Evolutionary conservation across 2,113 vertebrate species (phyloP), one percentile per base, ranked within the genome.

Genomic region (Phrynosoma platyrhinos): DNA sequence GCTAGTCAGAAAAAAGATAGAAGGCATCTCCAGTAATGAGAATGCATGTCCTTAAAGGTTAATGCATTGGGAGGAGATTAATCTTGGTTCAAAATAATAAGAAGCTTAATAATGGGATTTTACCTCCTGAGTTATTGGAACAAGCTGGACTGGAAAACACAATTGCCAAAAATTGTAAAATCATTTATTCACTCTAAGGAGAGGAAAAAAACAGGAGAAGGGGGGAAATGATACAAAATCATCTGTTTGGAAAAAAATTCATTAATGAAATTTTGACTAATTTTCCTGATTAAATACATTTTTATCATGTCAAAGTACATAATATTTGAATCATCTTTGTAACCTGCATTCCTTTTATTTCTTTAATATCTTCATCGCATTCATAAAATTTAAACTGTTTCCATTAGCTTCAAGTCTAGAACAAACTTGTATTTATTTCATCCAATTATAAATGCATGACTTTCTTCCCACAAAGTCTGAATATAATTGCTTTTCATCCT

Each of bases 11-110:
- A 74, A 79, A 83, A 72, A 62, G 13, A 62, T 16, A 71, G 83
- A 71, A 92, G 62, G 12, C 47, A 64, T 72, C 30, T 42, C 58
- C 72, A 58, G 80, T 88, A 86, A 82, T 0, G 0, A 87, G 62
- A 68, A 30, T 66, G 78, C 68, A 23, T 62, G 78, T 76, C 36
- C 0, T 0, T 77, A 62, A 62, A 87, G 27, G 14, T 83, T 91
- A 89, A 82, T 77, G 53, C 14, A 64, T 89, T 77, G 85, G 89
- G 84, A 91, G 58, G 52, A 87, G 16, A 68, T 78, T 86, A 1
- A 71, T 91, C 79, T 89, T 75, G 5, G 42, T 90, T 0, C 55
- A 62, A 12, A 62, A 62, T 62, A 62, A 62, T 62, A 62, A 74
- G 27, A 62, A 83, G 16, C 36, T 40, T 40, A 81, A 66, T 80